A percentile compares a stretch with the other conserved stretches of the same genome.
Evolutionary conservation across 2,888 invertebrate genomes (phyloP).

Genomic region (Melipona beecheii): DNA sequence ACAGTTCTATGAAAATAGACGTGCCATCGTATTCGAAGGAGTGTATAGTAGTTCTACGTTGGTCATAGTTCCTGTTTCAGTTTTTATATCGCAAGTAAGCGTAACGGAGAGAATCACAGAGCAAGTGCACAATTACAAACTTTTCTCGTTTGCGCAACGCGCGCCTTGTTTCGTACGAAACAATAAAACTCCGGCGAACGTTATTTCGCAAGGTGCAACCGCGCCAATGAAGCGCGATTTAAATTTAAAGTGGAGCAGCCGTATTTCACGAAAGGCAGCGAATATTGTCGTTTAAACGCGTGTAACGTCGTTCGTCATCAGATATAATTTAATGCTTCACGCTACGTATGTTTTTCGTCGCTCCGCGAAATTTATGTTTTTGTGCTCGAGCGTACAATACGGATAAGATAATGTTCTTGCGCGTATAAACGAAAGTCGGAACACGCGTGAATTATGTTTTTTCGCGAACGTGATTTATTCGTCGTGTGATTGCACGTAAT

Average conservation of each 20-base stretch:
- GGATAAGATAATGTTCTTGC: conserved; percentile 37
- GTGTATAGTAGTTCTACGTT: too few relatives aligned
- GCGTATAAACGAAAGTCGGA: conserved; percentile 14
- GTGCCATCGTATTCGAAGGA: too few relatives aligned
- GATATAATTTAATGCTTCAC: conserved; percentile 35
- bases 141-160: conserved; percentile 16
- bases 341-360: conserved; percentile 1
- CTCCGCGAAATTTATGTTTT: conserved; percentile 12
- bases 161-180: conserved; percentile 45
- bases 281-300: conserved; percentile 17
- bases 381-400: conserved; percentile 1
- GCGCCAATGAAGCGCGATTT: conserved; percentile 36
- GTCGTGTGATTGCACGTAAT: conserved; percentile 34
- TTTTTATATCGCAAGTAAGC: too few relatives aligned
- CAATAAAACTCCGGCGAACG: background rate
- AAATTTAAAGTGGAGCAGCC: conserved; percentile 52
- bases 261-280: conserved; percentile 38
- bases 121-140: background rate
- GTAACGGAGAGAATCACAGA: too few relatives aligned
- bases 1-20: background rate
- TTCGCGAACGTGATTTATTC: conserved; percentile 15
- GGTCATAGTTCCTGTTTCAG: too few relatives aligned
- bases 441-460: conserved; percentile 36
- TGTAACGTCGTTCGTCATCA: conserved; percentile 14
- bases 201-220: conserved; percentile 44